phyloP scores from a whole-genome alignment of 2,113 vertebrate genomes.

The Rallus limicola region DNA sequence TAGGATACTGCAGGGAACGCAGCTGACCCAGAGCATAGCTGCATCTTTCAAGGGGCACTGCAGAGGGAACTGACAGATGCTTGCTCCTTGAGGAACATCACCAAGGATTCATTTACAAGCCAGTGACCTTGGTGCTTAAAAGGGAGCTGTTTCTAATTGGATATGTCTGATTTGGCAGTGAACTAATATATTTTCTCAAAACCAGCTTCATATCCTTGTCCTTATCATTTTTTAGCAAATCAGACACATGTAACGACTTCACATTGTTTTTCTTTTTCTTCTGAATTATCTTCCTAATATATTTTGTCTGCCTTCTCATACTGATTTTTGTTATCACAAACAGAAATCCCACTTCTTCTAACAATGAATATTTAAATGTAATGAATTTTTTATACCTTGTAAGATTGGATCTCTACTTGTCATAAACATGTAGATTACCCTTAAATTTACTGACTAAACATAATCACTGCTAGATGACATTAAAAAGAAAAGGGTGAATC shows the following conservation, averaged over 20 bases:
- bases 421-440: slow-evolving; percentile 40
- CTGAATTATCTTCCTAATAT: background rate
- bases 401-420: slow-evolving; percentile 27
- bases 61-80: background rate
- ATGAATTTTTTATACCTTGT: slow-evolving; percentile 42
- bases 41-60: background rate
- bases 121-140: background rate
- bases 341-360: background rate
- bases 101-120: background rate
- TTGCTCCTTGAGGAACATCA: background rate
- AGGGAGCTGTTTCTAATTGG: background rate
- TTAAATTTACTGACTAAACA: slow-evolving; percentile 64
- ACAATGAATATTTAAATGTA: slow-evolving; percentile 65
- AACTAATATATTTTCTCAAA: background rate
- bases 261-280: background rate
- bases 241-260: background rate
- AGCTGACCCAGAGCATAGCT: background rate
- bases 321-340: slow-evolving; percentile 48
- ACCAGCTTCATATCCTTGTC: background rate
- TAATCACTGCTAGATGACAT: slow-evolving; percentile 13
- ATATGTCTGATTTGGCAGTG: background rate
- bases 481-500: background rate
- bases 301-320: slow-evolving; percentile 12
- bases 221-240: slow-evolving; percentile 13
- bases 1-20: background rate